A percentile compares a stretch with the other conserved stretches of the same genome.
Conservation (phyloP, 2,113 vertebrate genomes). For the Eidolon helvum region DNA sequence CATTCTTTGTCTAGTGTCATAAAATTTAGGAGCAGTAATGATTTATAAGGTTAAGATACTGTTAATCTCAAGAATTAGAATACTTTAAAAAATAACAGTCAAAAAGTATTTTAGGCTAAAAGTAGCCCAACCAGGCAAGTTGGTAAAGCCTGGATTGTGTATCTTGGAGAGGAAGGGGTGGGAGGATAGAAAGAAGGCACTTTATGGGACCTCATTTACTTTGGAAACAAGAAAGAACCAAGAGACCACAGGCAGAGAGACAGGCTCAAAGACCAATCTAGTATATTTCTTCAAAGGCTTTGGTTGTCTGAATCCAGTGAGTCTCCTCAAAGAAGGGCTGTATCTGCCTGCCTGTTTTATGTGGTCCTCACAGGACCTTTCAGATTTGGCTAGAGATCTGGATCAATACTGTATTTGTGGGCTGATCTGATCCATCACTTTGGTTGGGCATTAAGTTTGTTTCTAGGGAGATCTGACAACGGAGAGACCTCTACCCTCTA, state of each 20-base stretch:
- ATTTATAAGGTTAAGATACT: slow-evolving; percentile 5
- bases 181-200: background rate
- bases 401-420: background rate
- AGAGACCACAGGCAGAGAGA: background rate
- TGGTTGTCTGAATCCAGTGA: background rate
- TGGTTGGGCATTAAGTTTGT: background rate
- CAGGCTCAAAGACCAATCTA: background rate
- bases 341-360: background rate
- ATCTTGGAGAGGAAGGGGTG: background rate
- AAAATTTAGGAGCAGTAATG: background rate
- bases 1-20: background rate
- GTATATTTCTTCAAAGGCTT: background rate
- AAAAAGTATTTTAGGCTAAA: background rate
- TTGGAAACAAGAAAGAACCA: background rate
- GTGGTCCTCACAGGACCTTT: background rate
- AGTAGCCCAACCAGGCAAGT: background rate
- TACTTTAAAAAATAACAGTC: background rate
- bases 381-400: background rate
- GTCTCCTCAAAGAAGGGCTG: background rate
- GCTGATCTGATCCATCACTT: background rate
- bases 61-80: slow-evolving; percentile 8
- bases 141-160: background rate
- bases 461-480: background rate
- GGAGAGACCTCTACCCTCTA: background rate
- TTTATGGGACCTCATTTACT: background rate